phyloP scores from a whole-genome alignment of 2,888 invertebrate species.

The Watsonalla cultraria region DNA sequence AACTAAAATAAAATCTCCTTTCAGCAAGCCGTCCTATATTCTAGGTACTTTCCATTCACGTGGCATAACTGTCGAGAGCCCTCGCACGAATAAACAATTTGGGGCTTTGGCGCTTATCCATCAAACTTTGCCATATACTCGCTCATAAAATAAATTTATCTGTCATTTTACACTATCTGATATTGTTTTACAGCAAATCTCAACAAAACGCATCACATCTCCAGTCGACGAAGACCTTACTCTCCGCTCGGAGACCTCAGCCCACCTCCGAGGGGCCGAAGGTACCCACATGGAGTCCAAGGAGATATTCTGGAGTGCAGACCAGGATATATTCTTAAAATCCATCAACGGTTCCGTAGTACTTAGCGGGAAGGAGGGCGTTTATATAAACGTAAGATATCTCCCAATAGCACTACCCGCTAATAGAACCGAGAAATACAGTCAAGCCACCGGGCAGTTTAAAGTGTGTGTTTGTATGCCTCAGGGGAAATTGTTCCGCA shows the following conservation, averaged over 20 bases:
- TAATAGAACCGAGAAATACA: constrained; percentile 42
- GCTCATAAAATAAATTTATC: too few relatives aligned
- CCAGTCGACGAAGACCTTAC: constrained; percentile 83
- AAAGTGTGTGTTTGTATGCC: constrained; percentile 96
- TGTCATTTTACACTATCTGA: constrained; percentile 3
- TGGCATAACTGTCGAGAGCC: too few relatives aligned
- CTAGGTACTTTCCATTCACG: too few relatives aligned
- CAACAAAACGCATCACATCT: constrained; percentile 85
- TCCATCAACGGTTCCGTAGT: constrained; percentile 87
- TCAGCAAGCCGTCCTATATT: too few relatives aligned
- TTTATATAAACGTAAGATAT: constrained; percentile 84
- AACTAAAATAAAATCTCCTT: too few relatives aligned
- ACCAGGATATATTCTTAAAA: constrained; percentile 87
- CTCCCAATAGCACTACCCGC: constrained; percentile 81
- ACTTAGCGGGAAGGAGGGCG: constrained; percentile 83
- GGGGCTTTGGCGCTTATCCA: too few relatives aligned
- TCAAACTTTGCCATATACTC: too few relatives aligned
- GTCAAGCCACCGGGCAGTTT: constrained; percentile 79
- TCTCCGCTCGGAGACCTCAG: constrained; percentile 83
- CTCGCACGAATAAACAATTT: too few relatives aligned
- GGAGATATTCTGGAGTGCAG: constrained; percentile 85
- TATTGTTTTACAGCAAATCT: constrained; percentile 66
- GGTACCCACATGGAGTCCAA: constrained; percentile 86
- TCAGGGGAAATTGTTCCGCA: constrained; percentile 88
- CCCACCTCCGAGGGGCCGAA: constrained; percentile 88